phyloP scores from a whole-genome alignment of 2,888 invertebrate genomes.

The Epiblema foenella region DNA sequence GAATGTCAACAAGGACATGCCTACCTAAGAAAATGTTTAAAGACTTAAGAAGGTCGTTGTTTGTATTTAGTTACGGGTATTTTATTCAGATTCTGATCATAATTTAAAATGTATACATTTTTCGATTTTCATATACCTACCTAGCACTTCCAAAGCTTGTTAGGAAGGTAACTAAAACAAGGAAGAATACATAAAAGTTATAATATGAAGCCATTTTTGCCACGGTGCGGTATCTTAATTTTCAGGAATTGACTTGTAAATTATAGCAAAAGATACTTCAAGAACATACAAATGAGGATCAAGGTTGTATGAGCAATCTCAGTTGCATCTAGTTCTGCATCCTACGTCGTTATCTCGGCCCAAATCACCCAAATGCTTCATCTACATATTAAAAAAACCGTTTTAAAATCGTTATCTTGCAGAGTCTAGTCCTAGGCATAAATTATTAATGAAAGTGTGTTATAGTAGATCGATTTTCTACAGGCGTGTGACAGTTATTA shows the following conservation, averaged over 20 bases:
- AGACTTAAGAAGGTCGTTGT: too few relatives aligned
- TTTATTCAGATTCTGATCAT: too few relatives aligned
- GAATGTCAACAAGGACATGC: too few relatives aligned
- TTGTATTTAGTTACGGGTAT: too few relatives aligned
- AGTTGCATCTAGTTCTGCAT: slow-evolving; percentile 5
- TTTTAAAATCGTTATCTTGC: neutral
- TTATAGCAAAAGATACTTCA: neutral
- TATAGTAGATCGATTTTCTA: slow-evolving; percentile 63
- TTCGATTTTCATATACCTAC: too few relatives aligned
- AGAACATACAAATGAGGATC: slow-evolving; percentile 2
- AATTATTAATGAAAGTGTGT: slow-evolving; percentile 40
- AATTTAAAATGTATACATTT: too few relatives aligned
- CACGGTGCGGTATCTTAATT: too few relatives aligned
- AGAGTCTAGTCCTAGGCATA: slow-evolving; percentile 18
- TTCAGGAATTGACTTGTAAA: neutral
- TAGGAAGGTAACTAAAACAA: too few relatives aligned
- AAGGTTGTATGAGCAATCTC: slow-evolving; percentile 25
- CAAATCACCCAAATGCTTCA: neutral
- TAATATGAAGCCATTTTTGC: too few relatives aligned
- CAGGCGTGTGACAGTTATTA: slow-evolving; percentile 57
- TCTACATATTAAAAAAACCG: slow-evolving; percentile 5
- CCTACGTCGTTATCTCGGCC: slow-evolving; percentile 11
- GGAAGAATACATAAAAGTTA: too few relatives aligned
- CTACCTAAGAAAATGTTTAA: too few relatives aligned
- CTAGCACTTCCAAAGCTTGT: too few relatives aligned